These are phyloP conservation scores for Lepus timidus DNA, from an alignment of 2,113 vertebrate genomes.

Conservation along the genomic window DNA sequence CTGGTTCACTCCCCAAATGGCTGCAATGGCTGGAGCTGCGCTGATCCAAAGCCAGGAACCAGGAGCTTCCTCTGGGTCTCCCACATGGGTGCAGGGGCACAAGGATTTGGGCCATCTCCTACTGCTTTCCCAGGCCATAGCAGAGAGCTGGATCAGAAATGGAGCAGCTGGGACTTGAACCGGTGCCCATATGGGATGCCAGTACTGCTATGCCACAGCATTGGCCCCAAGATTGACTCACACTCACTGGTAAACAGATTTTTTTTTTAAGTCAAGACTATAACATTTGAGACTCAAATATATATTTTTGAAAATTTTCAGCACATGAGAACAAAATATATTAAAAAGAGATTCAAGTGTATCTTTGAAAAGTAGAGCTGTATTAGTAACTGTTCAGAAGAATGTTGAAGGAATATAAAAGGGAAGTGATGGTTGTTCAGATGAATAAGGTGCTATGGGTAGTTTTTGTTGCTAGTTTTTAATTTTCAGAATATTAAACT, in stretches of 20 bases:
- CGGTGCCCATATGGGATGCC: too few relatives aligned
- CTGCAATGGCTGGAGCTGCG: too few relatives aligned
- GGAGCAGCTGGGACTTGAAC: too few relatives aligned
- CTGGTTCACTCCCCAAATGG: too few relatives aligned
- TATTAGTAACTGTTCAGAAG: neutral
- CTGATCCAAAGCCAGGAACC: too few relatives aligned
- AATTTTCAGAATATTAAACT: conserved; percentile 2
- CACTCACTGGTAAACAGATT: neutral
- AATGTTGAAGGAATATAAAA: neutral
- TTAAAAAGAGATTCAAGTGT: neutral
- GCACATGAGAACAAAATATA: neutral
- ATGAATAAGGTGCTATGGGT: neutral
- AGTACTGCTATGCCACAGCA: too few relatives aligned
- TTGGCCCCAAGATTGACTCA: neutral
- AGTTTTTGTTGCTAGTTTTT: neutral
- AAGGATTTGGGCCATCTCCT: too few relatives aligned
- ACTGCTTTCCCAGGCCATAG: too few relatives aligned
- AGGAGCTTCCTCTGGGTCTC: too few relatives aligned
- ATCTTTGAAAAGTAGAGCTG: neutral
- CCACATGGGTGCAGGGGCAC: too few relatives aligned
- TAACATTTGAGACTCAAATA: neutral
- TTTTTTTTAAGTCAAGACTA: neutral
- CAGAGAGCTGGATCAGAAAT: too few relatives aligned
- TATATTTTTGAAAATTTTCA: neutral
- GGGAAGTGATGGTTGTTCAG: neutral